Base-by-base conservation (phyloP, 2,797 vertebrate genomes). In the Schizothorax lantsangensis region DNA sequence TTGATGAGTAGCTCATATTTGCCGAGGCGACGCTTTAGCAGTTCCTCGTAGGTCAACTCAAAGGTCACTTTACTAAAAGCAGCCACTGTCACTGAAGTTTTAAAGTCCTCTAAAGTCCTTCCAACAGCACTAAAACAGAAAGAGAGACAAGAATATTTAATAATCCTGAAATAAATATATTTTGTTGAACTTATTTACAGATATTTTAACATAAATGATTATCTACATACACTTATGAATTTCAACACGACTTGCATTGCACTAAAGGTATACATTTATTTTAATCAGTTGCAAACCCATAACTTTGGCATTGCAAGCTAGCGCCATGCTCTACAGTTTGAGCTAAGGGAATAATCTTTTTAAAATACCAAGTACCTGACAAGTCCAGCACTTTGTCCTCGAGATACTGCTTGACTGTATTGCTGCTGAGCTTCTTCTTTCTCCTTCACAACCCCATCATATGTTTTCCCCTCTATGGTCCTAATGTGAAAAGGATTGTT, bases 41-140 rank as follows among this genome's bases (percentile, higher is more conserved):
- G 91, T 88, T 99, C 97, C 91, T 99, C 97, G 0, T 98, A 98
- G 0, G 90, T 95, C 88, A 98, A 94, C 92, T 95, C 94, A 91
- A 96, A 96, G 3, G 95, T 96, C 84, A 95, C 92, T 84, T 96
- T 95, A 91, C 95, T 95, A 89, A 93, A 38, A 0, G 96, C 94
- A 0, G 96, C 97, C 43, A 98, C 90, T 0, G 90, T 96, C 89
- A 99, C 96, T 0, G 97, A 96, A 33, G 98, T 97, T 1, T 96
- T 96, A 88, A 99, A 99, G 88, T 96, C 93, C 88, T 99, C 97
- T 40, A 96, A 91, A 40, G 93, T 94, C 75, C 96, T 91, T 23
- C 95, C 96, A 17, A 96, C 95, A 79, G 95, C 93, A 45, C 95
- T 95, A 59, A 72, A 14, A 79, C 9, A 74, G 6, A 85, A 64